Evolutionary conservation across 2,888 invertebrate species (phyloP).

Genomic region (Nephrotoma flavescens): DNA sequence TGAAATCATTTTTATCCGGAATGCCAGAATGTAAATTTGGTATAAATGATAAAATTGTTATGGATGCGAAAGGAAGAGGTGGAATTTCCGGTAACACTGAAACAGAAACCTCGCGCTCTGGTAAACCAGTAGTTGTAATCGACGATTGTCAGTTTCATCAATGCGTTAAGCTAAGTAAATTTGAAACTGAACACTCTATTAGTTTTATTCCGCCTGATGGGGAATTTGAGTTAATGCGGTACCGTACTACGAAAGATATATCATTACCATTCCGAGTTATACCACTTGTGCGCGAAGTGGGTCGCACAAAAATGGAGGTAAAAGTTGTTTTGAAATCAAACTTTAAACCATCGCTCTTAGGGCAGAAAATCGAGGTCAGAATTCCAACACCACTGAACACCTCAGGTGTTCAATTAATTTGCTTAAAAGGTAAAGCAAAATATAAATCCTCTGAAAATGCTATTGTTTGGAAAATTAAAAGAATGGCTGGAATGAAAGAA

Average conservation of each 20-base stretch:
- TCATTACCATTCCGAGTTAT: slow-evolving; percentile 99
- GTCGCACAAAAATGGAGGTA: slow-evolving; percentile 99
- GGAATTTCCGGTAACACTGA: slow-evolving; percentile 53
- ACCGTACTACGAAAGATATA: slow-evolving; percentile 98
- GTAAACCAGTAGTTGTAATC: slow-evolving; percentile 97
- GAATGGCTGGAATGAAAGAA: slow-evolving; percentile 98
- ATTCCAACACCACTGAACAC: slow-evolving; percentile 98
- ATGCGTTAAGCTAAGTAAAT: slow-evolving; percentile 98
- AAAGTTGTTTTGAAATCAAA: slow-evolving; percentile 98
- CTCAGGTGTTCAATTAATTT: slow-evolving; percentile 96
- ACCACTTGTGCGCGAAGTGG: slow-evolving; percentile 93
- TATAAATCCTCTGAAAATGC: slow-evolving; percentile 99
- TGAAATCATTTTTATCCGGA: slow-evolving; percentile 98
- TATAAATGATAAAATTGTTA: slow-evolving; percentile 97
- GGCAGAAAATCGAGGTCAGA: slow-evolving; percentile 98
- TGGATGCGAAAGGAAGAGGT: slow-evolving; percentile 84
- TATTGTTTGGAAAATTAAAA: slow-evolving; percentile 86
- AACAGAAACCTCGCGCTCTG: slow-evolving; percentile 73
- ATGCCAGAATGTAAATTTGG: slow-evolving; percentile 99
- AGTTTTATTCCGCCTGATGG: slow-evolving; percentile 99
- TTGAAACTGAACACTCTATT: slow-evolving; percentile 99
- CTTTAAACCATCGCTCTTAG: slow-evolving; percentile 93
- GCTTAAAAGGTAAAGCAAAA: slow-evolving; percentile 97
- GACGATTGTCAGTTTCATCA: slow-evolving; percentile 99
- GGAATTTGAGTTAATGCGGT: slow-evolving; percentile 99